Evolutionary conservation across 2,113 vertebrate genomes (phyloP), one percentile per base, ranked within the genome.

Genomic region (Megaptera novaeangliae): DNA sequence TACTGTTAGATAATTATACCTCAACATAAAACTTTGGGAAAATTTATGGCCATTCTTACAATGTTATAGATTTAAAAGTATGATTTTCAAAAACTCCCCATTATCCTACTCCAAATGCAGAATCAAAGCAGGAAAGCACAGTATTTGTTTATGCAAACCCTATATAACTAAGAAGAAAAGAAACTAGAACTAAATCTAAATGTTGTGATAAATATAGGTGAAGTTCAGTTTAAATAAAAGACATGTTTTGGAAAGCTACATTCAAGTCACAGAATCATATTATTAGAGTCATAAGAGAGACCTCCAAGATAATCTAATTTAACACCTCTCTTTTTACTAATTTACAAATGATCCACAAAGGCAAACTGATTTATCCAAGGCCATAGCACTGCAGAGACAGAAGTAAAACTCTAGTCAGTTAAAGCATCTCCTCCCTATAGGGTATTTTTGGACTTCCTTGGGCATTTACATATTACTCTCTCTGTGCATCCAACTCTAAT

Each of bases 91-190:
- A 96, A 95, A 46, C 2, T 69, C 55, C 31, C 39, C 25, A 71
- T 86, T 93, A 88, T 68, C 27, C 86, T 44, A 44, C 41, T 49
- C 49, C 57, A 96, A 94, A 90, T 87, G 20, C 18, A 97, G 46
- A 90, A 84, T 92, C 34, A 74, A 1, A 57, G 63, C 23, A 92
- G 44, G 39, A 95, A 91, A 91, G 23, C 36, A 66, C 34, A 88
- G 8, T 87, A 87, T 89, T 82, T 98, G 10, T 63, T 87, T 61
- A 77, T 89, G 14, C 14, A 96, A 95, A 85, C 8, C 7, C 27
- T 95, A 81, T 52, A 87, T 15, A 88, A 94, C 44, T 83, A 80
- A 61, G 36, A 29, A 77, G 89, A 94, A 83, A 77, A 80, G 55
- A 93, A 13, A 64, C 49, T 87, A 78, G 92, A 77, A 41, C 8